A percentile compares a stretch with the other conserved stretches of the same genome.
Evolutionary conservation across 2,797 vertebrate species (phyloP).

Genomic region (Cygnus olor): DNA sequence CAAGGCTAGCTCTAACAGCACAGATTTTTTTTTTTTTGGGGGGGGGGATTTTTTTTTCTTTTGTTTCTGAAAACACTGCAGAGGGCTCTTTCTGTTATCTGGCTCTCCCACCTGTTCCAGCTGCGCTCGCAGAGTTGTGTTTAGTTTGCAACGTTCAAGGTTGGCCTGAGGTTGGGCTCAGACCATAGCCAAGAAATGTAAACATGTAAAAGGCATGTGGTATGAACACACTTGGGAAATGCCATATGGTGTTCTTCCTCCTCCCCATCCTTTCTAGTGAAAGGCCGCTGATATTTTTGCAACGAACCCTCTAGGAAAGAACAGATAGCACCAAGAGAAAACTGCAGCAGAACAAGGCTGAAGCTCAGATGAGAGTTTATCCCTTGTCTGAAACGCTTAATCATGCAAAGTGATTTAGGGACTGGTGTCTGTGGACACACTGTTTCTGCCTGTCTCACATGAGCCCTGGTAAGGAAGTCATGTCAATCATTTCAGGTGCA

Average conservation of each 20-base stretch:
- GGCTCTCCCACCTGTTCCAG: conserved; percentile 33
- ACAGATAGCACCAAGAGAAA: neutral
- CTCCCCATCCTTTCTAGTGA: neutral
- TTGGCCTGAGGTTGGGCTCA: conserved; percentile 14
- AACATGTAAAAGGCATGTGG: conserved; percentile 3
- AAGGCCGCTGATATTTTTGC: neutral
- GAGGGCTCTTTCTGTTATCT: neutral
- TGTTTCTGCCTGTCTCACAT: neutral
- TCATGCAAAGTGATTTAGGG: neutral
- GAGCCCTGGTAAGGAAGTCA: neutral
- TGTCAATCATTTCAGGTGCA: neutral
- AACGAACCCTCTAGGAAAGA: neutral
- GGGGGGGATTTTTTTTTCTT: neutral
- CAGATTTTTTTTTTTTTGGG: neutral
- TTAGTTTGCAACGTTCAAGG: conserved; percentile 49
- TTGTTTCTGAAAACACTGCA: neutral
- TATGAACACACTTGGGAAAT: neutral
- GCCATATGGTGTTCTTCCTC: neutral
- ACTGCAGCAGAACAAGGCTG: neutral
- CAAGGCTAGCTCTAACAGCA: neutral
- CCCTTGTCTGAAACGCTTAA: neutral
- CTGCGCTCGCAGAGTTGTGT: neutral
- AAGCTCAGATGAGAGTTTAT: neutral
- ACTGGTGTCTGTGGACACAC: neutral
- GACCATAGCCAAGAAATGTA: conserved; percentile 27